phyloP scores from a whole-genome alignment of 2,888 invertebrate genomes.

The Lepidochrysops patricia region DNA sequence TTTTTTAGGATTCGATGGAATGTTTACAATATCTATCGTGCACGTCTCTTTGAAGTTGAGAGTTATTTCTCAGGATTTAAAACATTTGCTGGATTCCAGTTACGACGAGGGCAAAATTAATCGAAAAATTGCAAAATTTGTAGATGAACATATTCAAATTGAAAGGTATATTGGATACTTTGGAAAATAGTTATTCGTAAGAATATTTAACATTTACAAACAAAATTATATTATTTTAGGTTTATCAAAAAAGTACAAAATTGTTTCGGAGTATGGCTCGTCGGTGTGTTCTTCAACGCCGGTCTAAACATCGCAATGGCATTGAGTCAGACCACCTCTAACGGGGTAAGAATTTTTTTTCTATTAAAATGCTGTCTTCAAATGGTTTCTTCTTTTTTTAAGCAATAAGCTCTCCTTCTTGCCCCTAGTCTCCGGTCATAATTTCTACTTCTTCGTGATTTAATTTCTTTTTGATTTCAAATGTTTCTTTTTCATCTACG shows the following conservation, averaged over 20 bases:
- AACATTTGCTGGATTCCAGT: constrained; percentile 20
- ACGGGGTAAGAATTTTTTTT: constrained; percentile 17
- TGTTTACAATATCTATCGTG: constrained; percentile 25
- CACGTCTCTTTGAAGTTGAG: constrained; percentile 27
- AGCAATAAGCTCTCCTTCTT: too few relatives aligned
- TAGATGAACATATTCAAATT: constrained; percentile 24
- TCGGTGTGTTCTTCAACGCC: constrained; percentile 22
- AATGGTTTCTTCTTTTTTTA: too few relatives aligned
- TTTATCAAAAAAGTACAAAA: constrained; percentile 22
- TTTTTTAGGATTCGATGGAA: constrained; percentile 27
- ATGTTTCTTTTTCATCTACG: not conserved
- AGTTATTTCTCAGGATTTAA: constrained; percentile 20
- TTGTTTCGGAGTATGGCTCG: constrained; percentile 27
- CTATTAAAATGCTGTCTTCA: too few relatives aligned
- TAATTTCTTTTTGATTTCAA: too few relatives aligned
- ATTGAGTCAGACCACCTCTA: constrained; percentile 21
- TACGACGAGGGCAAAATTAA: constrained; percentile 19
- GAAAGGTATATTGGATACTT: too few relatives aligned
- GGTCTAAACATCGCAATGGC: constrained; percentile 25
- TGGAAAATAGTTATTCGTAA: too few relatives aligned
- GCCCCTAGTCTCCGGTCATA: too few relatives aligned
- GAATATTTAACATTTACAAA: too few relatives aligned
- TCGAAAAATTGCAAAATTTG: constrained; percentile 21
- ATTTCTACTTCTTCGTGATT: too few relatives aligned
- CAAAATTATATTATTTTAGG: constrained; percentile 20